A percentile compares a stretch with the other conserved stretches of the same genome.
Conservation (phyloP, 2,113 vertebrate genomes). For the Pungitius pungitius region DNA sequence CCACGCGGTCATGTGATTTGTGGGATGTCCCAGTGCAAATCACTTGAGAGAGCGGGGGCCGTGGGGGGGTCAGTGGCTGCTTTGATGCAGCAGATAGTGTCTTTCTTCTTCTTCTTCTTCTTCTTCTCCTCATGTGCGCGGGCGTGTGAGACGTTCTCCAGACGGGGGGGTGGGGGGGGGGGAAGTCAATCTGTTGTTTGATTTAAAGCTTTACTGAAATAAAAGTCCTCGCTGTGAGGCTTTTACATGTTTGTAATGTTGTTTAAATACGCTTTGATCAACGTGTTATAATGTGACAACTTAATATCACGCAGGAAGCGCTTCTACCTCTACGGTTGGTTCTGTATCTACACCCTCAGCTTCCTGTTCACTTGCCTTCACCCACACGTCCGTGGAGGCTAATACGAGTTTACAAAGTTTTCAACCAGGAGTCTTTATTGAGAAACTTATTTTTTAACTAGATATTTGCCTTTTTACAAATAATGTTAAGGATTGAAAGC, state of each 20-base stretch:
- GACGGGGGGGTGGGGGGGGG: slow-evolving; percentile 54
- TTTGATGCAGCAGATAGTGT: slow-evolving; percentile 59
- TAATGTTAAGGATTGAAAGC: too few relatives aligned
- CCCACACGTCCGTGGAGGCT: too few relatives aligned
- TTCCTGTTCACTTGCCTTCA: too few relatives aligned
- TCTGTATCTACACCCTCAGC: neutral
- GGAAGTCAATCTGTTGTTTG: slow-evolving; percentile 23
- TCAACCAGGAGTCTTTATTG: too few relatives aligned
- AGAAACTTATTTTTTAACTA: too few relatives aligned
- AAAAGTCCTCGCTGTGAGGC: neutral
- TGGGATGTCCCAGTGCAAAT: slow-evolving; percentile 45
- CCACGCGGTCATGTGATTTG: slow-evolving; percentile 26
- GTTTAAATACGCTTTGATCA: too few relatives aligned
- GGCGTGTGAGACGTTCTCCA: slow-evolving; percentile 45
- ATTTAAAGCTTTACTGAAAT: slow-evolving; percentile 36
- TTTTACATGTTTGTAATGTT: neutral
- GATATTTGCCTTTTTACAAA: too few relatives aligned
- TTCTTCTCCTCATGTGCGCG: slow-evolving; percentile 40
- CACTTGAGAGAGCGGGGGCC: slow-evolving; percentile 49
- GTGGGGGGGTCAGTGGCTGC: slow-evolving; percentile 57
- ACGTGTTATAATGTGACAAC: too few relatives aligned
- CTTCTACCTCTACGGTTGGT: too few relatives aligned
- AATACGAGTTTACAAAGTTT: too few relatives aligned
- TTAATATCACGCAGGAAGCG: too few relatives aligned
- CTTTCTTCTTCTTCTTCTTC: slow-evolving; percentile 39